Evolutionary conservation across 2,797 vertebrate genomes (phyloP).

Genomic region (Trachurus trachurus): DNA sequence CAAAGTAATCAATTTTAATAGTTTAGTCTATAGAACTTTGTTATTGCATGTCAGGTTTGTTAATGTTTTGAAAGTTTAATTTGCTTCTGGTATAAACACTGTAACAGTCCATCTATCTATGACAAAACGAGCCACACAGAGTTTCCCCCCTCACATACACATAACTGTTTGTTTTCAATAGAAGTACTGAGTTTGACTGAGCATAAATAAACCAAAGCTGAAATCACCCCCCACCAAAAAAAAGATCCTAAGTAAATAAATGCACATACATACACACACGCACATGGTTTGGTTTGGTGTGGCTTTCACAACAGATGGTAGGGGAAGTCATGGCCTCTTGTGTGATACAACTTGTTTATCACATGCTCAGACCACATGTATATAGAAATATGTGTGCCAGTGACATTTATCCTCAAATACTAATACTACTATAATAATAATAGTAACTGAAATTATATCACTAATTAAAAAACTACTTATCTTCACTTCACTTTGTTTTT

Average conservation of each 20-base stretch:
- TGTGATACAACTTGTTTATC: slow-evolving; percentile 35
- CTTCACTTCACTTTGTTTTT: background rate
- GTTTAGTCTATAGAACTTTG: background rate
- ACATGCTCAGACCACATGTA: slow-evolving; percentile 11
- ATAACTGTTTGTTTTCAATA: background rate
- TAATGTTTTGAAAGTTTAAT: slow-evolving; percentile 1
- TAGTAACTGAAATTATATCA: too few species aligned
- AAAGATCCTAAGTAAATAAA: slow-evolving; percentile 6
- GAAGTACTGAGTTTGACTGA: background rate
- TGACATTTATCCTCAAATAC: background rate
- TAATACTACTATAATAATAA: too few species aligned
- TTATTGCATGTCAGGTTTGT: background rate
- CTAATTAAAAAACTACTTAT: background rate
- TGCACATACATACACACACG: background rate
- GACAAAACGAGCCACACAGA: slow-evolving; percentile 10
- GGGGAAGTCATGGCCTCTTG: slow-evolving; percentile 23
- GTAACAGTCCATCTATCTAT: background rate
- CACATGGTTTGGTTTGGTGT: slow-evolving; percentile 7
- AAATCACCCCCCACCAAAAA: background rate
- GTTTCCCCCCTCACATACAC: background rate
- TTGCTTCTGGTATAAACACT: slow-evolving; percentile 40
- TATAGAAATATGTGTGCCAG: too few species aligned
- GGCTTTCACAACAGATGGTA: slow-evolving; percentile 42
- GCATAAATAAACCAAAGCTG: background rate
- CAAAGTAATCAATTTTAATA: slow-evolving; percentile 6